Evolutionary conservation across 2,113 vertebrate species (phyloP).

Genomic region (Taxidea taxus): DNA sequence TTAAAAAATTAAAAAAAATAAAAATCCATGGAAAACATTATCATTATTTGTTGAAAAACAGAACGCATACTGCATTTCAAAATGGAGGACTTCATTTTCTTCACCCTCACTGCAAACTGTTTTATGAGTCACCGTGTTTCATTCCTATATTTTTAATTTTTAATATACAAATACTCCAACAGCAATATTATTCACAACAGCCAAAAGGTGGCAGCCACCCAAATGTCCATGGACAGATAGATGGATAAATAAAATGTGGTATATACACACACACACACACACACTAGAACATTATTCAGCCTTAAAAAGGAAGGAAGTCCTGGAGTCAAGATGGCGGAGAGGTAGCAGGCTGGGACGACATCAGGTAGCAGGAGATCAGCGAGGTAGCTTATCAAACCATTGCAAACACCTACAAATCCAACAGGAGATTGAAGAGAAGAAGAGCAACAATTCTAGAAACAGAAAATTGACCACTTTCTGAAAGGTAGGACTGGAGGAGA

Average conservation of each 20-base stretch:
- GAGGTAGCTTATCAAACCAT: too few species aligned
- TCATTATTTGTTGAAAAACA: not conserved
- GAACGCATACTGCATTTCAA: not conserved
- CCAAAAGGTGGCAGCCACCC: not conserved
- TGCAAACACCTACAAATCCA: too few species aligned
- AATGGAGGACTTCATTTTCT: not conserved
- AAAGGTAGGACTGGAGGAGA: too few species aligned
- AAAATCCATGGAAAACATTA: constrained; percentile 2
- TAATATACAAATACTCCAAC: not conserved
- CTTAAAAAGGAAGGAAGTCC: not conserved
- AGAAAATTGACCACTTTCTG: too few species aligned
- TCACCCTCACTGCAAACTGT: not conserved
- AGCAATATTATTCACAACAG: not conserved
- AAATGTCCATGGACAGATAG: not conserved
- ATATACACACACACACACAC: not conserved
- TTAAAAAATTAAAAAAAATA: not conserved
- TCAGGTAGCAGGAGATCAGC: too few species aligned
- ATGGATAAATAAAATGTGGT: not conserved
- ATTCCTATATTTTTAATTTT: constrained; percentile 13
- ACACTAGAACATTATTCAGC: not conserved
- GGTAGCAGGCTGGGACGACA: too few species aligned
- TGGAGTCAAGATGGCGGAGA: too few species aligned
- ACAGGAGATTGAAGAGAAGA: too few species aligned
- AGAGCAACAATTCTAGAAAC: too few species aligned
- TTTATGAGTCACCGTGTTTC: not conserved